phyloP scores from a whole-genome alignment of 1,140 invertebrate genomes.

The Procambarus clarkii region DNA sequence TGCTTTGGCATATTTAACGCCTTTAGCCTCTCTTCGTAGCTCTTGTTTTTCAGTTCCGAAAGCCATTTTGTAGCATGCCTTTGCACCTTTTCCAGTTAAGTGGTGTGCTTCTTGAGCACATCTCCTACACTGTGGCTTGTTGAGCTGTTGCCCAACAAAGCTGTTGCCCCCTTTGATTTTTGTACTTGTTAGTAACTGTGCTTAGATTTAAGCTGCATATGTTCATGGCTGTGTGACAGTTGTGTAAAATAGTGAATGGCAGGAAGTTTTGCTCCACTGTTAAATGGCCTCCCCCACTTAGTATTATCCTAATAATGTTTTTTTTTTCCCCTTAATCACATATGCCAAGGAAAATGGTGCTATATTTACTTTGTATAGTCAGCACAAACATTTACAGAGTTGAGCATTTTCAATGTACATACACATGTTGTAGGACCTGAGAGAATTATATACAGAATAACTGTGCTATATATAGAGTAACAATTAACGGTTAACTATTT shows the following conservation, averaged over 20 bases:
- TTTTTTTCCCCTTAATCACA: constrained; percentile 13
- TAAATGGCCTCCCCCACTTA: neutral
- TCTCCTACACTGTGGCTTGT: no score
- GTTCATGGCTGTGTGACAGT: neutral
- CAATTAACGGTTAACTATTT: neutral
- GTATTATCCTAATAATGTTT: neutral
- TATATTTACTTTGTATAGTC: constrained; percentile 32
- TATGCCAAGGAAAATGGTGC: constrained; percentile 34
- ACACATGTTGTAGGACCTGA: constrained; percentile 25
- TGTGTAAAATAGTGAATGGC: neutral
- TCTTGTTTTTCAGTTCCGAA: no score
- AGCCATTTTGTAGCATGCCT: no score
- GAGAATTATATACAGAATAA: neutral
- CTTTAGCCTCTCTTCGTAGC: no score
- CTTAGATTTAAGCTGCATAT: neutral
- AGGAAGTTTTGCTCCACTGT: neutral
- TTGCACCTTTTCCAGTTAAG: no score
- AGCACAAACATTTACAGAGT: constrained; percentile 29
- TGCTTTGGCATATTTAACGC: no score
- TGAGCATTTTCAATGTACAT: neutral
- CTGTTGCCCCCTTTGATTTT: no score
- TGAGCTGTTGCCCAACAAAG: no score
- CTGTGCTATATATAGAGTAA: neutral
- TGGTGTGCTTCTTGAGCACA: no score
- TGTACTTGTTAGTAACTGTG: neutral